Evolutionary conservation across 2,113 vertebrate species (phyloP), one percentile per base, ranked within the genome.

Genomic region (Notothenia rossii): DNA sequence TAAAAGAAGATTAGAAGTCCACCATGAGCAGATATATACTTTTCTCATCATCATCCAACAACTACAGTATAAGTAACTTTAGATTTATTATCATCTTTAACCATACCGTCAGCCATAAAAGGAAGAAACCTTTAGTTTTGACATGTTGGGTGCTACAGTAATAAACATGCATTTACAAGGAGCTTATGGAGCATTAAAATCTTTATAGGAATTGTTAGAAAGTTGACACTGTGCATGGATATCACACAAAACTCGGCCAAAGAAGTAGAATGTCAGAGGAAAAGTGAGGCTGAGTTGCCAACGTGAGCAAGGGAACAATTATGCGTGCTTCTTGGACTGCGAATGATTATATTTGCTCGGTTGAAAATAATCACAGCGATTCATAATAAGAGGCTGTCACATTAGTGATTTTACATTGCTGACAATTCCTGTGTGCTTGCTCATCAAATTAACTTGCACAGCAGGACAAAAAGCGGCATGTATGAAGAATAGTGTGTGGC

Each of bases 321-420:
- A 80, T 71, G 77, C 70, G 54, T 59, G 77, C 68, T 54, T 56
- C 77, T 84, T 50, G 36, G 66, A 66, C 62, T 54, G 29, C 5
- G 76, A 71, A 62, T 70, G 88, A 89, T 90, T 81, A 68, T 79
- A 81, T 88, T 86, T 84, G 81, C 83, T 91, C 81, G 65, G 80
- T 85, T 85, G 83, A 92, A 93, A 91, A 92, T 91, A 91, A 94
- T 92, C 81, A 65, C 84, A 89, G 92, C 76, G 75, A 81, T 66
- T 81, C 85, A 76, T 94, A 93, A 93, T 93, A 64, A 87, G 74
- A 79, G 78, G 84, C 84, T 94, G 91, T 93, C 91, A 93, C 86
- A 77, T 81, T 78, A 69, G 80, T 87, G 86, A 92, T 92, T 90
- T 90, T 81, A 90, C 86, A 83, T 67, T 88, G 84, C 82, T 85